A percentile compares a stretch with the other conserved stretches of the same genome.
phyloP scores from a whole-genome alignment of 2,113 vertebrate genomes.

The Sturnira hondurensis region DNA sequence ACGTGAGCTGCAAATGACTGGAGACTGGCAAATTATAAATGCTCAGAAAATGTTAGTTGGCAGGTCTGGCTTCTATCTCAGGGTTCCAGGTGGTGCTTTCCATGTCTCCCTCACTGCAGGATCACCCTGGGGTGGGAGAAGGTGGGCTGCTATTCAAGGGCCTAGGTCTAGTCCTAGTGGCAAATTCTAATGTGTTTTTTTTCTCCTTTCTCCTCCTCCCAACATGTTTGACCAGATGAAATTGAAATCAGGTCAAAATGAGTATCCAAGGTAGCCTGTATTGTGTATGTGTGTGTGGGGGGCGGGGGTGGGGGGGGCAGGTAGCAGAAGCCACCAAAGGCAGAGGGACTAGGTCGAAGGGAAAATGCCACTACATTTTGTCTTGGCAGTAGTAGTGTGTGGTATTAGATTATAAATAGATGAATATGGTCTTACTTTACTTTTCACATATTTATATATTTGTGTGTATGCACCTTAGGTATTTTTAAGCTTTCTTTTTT shows the following conservation, averaged over 20 bases:
- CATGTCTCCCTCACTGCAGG: slow-evolving; percentile 2
- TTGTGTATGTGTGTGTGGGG: background rate
- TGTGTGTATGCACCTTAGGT: background rate
- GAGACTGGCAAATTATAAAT: slow-evolving; percentile 20
- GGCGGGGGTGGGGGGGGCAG: background rate
- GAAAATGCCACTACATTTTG: slow-evolving; percentile 12
- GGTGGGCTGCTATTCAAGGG: background rate
- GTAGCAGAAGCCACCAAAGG: slow-evolving; percentile 23
- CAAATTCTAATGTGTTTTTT: slow-evolving; percentile 44
- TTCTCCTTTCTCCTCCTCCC: slow-evolving; percentile 29
- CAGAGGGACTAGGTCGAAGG: background rate
- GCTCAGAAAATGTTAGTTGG: slow-evolving; percentile 40
- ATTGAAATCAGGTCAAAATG: slow-evolving; percentile 72
- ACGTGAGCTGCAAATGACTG: background rate
- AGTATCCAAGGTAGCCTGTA: slow-evolving; percentile 31
- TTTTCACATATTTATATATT: slow-evolving; percentile 26
- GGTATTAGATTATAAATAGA: slow-evolving; percentile 20
- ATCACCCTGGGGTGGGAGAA: slow-evolving; percentile 1
- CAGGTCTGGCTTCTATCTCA: slow-evolving; percentile 15
- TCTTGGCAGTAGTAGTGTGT: slow-evolving; percentile 46
- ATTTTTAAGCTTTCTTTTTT: slow-evolving; percentile 47
- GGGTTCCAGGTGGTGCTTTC: background rate
- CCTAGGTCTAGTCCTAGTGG: slow-evolving; percentile 13
- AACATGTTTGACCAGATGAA: slow-evolving; percentile 59
- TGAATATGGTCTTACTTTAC: slow-evolving; percentile 33